Percentiles rank a stretch among this genome's conserved stretches.
These are phyloP conservation scores for Ephestia elutella DNA, from an alignment of 1,140 invertebrate species.

Conservation along the genomic window DNA sequence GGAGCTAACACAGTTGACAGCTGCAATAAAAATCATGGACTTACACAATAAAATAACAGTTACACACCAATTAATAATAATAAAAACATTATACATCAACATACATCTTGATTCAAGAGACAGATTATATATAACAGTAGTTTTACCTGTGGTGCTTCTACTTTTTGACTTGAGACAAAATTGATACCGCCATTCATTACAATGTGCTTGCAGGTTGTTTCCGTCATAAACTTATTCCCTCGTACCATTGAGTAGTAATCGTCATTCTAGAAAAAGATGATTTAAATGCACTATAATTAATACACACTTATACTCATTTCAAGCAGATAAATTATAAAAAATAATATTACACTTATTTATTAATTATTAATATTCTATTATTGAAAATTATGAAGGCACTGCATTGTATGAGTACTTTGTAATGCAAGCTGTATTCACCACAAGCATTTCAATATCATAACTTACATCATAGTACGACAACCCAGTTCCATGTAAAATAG, in stretches of 20 bases:
- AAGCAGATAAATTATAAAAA: background rate
- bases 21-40: conserved; percentile 20
- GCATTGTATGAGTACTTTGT: no score
- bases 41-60: no score
- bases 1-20: conserved; percentile 30
- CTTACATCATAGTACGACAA: conserved; percentile 64
- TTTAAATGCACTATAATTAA: no score
- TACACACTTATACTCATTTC: no score
- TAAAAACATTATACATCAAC: no score
- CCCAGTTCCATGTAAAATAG: conserved; percentile 48
- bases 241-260: conserved; percentile 68
- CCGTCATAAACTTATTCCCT: conserved; percentile 59
- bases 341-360: no score
- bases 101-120: no score
- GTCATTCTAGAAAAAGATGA: conserved; percentile 49
- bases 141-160: conserved; percentile 51
- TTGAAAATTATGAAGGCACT: background rate
- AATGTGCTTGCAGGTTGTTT: conserved; percentile 52
- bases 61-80: no score
- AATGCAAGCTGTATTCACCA: background rate
- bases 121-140: no score
- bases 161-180: conserved; percentile 45
- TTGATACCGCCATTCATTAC: conserved; percentile 62
- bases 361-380: no score
- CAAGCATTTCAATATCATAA: conserved; percentile 10